Conservation (phyloP, 2,888 invertebrate species). For the Scrobipalpa atriplicella region DNA sequence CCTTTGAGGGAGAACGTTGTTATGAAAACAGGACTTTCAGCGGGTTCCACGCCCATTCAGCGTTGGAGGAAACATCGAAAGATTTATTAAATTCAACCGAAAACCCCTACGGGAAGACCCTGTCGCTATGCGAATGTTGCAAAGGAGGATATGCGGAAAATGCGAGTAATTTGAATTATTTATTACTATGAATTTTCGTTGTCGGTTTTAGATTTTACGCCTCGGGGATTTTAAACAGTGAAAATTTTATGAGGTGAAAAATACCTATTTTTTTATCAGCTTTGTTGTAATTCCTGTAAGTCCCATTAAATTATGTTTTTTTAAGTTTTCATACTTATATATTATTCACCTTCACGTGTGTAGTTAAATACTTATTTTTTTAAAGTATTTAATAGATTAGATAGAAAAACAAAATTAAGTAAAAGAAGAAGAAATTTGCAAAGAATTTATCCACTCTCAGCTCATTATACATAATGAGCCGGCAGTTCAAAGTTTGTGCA, state of each 20-base stretch:
- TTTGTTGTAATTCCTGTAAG: no score
- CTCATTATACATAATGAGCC: neutral
- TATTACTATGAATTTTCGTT: slow-evolving; percentile 22
- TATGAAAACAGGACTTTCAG: slow-evolving; percentile 58
- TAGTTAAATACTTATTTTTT: no score
- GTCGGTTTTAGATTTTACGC: slow-evolving; percentile 17
- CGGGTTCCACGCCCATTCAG: slow-evolving; percentile 54
- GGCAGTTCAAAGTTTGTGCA: neutral
- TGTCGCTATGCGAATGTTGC: slow-evolving; percentile 42
- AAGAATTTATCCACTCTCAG: slow-evolving; percentile 1
- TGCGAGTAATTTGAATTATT: slow-evolving; percentile 39
- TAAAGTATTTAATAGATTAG: no score
- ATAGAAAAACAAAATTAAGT: slow-evolving; percentile 1
- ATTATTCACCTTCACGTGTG: no score
- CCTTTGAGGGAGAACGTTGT: slow-evolving; percentile 44
- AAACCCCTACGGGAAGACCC: slow-evolving; percentile 41
- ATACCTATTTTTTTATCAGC: no score
- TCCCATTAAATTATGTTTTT: neutral
- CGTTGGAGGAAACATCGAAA: slow-evolving; percentile 55
- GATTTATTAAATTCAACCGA: slow-evolving; percentile 65
- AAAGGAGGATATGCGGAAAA: slow-evolving; percentile 40
- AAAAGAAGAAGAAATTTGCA: slow-evolving; percentile 4
- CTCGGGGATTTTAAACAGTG: neutral
- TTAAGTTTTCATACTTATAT: no score
- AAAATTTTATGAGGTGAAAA: neutral